Percentiles rank a stretch among this genome's conserved stretches.
Evolutionary conservation across 1,140 invertebrate species (phyloP).

Genomic region (Mizuhopecten yessoensis): DNA sequence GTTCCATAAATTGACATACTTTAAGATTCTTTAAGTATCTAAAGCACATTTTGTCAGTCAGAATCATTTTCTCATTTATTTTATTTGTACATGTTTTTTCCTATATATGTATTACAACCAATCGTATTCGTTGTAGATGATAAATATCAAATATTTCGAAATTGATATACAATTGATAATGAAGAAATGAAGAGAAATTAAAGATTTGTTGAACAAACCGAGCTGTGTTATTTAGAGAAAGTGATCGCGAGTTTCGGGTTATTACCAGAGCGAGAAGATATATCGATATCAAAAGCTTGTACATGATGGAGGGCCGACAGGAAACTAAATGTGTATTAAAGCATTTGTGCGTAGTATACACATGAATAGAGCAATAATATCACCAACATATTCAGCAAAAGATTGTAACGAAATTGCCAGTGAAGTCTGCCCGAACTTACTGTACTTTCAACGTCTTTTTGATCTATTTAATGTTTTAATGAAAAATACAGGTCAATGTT

Average conservation of each 20-base stretch:
- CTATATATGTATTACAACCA: background rate
- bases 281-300: background rate
- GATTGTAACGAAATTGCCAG: too few relatives aligned
- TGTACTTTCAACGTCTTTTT: background rate
- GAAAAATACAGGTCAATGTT: constrained; percentile 5
- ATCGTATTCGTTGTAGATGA: background rate
- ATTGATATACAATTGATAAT: background rate
- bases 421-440: too few relatives aligned
- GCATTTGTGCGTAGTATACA: background rate
- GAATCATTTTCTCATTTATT: background rate
- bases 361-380: too few relatives aligned
- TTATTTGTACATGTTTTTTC: background rate
- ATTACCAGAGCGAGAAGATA: background rate
- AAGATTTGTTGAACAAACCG: background rate
- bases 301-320: background rate
- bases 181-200: background rate
- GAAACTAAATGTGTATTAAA: background rate
- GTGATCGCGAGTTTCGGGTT: background rate
- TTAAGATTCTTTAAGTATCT: background rate
- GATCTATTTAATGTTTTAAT: background rate
- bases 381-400: too few relatives aligned
- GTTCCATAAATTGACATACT: background rate
- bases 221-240: background rate
- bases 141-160: background rate
- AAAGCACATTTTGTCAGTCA: background rate